phyloP scores from a whole-genome alignment of 2,888 invertebrate species.

The Acronicta alni region DNA sequence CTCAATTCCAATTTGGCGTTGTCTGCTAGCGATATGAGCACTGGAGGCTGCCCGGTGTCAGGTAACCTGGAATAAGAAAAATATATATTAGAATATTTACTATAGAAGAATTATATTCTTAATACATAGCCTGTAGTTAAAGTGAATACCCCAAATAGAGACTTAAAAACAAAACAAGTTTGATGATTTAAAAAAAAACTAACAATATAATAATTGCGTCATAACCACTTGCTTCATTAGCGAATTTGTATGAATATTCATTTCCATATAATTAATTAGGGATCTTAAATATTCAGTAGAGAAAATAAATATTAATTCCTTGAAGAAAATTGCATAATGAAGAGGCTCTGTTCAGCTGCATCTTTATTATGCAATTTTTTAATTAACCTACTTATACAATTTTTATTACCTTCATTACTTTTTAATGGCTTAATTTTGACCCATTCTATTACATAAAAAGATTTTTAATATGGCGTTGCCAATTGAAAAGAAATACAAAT shows the following conservation, averaged over 20 bases:
- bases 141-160: too few relatives aligned
- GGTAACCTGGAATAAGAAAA: constrained; percentile 88
- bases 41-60: constrained; percentile 90
- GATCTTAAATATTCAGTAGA: constrained; percentile 22
- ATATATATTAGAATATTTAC: not conserved
- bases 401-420: too few relatives aligned
- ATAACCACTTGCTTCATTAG: constrained; percentile 17
- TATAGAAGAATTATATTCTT: not conserved
- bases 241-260: constrained; percentile 12
- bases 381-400: too few relatives aligned
- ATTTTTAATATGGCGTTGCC: too few relatives aligned
- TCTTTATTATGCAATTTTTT: too few relatives aligned
- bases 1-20: constrained; percentile 90
- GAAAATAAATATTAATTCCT: constrained; percentile 8
- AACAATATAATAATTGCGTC: not conserved
- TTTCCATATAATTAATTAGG: not conserved
- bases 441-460: too few relatives aligned
- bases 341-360: too few relatives aligned
- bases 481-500: too few relatives aligned
- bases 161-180: not conserved
- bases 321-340: not conserved
- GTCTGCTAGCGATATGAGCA: constrained; percentile 90
- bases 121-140: too few relatives aligned
- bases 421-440: too few relatives aligned
- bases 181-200: too few relatives aligned